Percentiles rank a stretch among this genome's conserved stretches.
These are phyloP conservation scores for Koerneria pararmatus DNA, from an alignment of 2,888 invertebrate genomes.

Conservation along the genomic window DNA sequence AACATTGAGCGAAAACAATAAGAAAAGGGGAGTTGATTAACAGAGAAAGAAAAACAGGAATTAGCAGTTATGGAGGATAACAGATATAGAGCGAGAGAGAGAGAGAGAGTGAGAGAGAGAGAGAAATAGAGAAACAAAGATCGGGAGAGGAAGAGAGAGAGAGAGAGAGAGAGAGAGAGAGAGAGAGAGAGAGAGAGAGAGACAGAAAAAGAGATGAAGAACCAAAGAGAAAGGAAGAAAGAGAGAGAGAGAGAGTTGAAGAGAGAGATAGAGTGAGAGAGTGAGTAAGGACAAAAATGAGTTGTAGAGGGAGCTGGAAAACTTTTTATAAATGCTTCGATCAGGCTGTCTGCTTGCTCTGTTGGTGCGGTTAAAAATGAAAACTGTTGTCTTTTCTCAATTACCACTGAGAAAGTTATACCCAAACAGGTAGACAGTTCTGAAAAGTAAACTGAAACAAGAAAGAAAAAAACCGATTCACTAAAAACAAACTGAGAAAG, in stretches of 20 bases:
- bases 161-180: not conserved
- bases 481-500: too few relatives aligned
- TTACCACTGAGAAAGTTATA: too few relatives aligned
- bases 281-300: constrained; percentile 18
- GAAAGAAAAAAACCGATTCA: too few relatives aligned
- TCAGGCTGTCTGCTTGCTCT: too few relatives aligned
- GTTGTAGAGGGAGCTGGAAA: not conserved
- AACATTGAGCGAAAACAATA: too few relatives aligned
- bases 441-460: too few relatives aligned
- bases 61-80: too few relatives aligned
- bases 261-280: constrained; percentile 23
- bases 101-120: constrained; percentile 2
- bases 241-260: not conserved
- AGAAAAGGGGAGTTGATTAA: too few relatives aligned
- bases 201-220: not conserved
- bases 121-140: not conserved
- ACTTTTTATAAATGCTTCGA: not conserved
- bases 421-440: too few relatives aligned
- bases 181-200: not conserved
- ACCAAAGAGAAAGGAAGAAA: not conserved
- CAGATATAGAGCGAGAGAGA: not conserved
- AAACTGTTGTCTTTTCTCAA: too few relatives aligned
- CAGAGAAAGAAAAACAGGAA: too few relatives aligned
- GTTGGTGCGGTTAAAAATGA: too few relatives aligned
- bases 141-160: not conserved